Conservation (phyloP, 2,888 invertebrate species). For the Liodrosophila aerea region DNA sequence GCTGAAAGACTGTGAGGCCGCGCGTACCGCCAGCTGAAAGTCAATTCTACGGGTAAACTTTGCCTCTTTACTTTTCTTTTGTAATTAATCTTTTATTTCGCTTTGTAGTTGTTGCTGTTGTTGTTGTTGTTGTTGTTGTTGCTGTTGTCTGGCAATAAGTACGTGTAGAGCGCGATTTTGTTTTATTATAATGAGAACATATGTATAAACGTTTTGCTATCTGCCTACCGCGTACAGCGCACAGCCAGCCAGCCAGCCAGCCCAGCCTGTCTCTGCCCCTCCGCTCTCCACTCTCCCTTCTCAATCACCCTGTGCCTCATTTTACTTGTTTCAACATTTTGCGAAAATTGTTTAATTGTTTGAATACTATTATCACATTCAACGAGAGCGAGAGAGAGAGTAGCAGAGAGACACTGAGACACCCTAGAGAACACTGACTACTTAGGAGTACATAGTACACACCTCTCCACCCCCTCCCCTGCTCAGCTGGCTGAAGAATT, state of each 20-base stretch:
- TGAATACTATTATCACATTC: conserved; percentile 75
- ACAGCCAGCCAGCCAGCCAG: no score
- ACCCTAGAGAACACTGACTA: conserved; percentile 1
- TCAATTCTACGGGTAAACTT: conserved; percentile 72
- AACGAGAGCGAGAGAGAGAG: conserved; percentile 22
- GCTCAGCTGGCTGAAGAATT: conserved; percentile 22
- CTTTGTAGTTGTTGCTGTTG: conserved; percentile 26
- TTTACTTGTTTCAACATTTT: conserved; percentile 66
- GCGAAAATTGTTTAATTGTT: conserved; percentile 75
- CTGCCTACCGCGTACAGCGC: conserved; percentile 36
- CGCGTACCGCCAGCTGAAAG: conserved; percentile 62
- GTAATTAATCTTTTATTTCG: conserved; percentile 67
- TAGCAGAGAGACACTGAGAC: neutral
- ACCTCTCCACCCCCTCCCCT: neutral
- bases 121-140: conserved; percentile 29
- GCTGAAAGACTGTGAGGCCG: conserved; percentile 47
- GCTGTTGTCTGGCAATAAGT: conserved; percentile 57
- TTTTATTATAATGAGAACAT: conserved; percentile 75
- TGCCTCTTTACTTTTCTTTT: conserved; percentile 60
- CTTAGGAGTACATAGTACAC: no score
- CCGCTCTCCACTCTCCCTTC: neutral
- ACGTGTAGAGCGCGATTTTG: conserved; percentile 65
- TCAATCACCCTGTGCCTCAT: conserved; percentile 9
- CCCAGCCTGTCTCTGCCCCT: conserved; percentile 2
- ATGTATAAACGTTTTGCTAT: conserved; percentile 64